These are phyloP conservation scores for Cerastis leucographa DNA, from an alignment of 2,888 invertebrate species.

Conservation along the genomic window DNA sequence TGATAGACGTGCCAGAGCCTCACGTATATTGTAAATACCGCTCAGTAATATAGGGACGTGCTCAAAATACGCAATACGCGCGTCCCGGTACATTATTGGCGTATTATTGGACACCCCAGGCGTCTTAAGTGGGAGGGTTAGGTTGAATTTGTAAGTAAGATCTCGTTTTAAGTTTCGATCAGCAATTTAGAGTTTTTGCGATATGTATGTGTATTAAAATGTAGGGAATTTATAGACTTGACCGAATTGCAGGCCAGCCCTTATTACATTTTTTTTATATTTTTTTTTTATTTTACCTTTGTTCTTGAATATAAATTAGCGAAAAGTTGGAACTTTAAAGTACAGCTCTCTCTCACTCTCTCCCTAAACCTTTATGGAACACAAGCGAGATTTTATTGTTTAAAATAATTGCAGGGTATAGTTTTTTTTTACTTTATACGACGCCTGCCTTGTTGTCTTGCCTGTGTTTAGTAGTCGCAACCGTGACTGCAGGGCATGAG, in stretches of 20 bases:
- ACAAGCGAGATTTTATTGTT: not conserved
- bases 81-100: conserved; percentile 56
- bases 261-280: too few relatives aligned
- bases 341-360: not conserved
- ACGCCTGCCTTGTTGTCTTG: too few relatives aligned
- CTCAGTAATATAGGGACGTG: conserved; percentile 60
- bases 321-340: not conserved
- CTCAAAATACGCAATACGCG: conserved; percentile 56
- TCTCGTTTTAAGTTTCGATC: conserved; percentile 39
- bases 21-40: conserved; percentile 61
- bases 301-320: too few relatives aligned
- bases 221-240: not conserved
- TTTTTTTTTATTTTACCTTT: too few relatives aligned
- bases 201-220: conserved; percentile 12
- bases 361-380: not conserved
- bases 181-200: conserved; percentile 5
- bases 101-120: conserved; percentile 62
- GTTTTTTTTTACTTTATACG: too few relatives aligned
- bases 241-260: not conserved
- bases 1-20: conserved; percentile 59
- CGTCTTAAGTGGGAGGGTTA: conserved; percentile 54
- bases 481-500: too few relatives aligned
- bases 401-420: not conserved
- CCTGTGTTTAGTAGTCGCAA: too few relatives aligned
- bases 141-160: conserved; percentile 62